These are phyloP conservation scores for Idaea aversata DNA, from an alignment of 2,888 invertebrate genomes.

Conservation along the genomic window DNA sequence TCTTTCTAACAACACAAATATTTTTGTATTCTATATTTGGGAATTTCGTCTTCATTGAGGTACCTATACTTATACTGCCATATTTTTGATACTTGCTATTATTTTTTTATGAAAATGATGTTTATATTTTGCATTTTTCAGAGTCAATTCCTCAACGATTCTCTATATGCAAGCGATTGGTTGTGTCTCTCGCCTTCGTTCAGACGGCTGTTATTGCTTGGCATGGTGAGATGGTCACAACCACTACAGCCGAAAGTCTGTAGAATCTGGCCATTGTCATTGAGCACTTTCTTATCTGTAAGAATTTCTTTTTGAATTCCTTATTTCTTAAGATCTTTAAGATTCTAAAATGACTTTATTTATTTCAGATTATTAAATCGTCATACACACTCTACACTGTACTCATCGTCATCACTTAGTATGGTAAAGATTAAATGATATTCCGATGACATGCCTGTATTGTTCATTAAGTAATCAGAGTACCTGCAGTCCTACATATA, in stretches of 20 bases:
- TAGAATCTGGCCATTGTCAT: conserved; percentile 38
- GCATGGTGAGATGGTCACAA: conserved; percentile 46
- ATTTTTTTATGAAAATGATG: neutral
- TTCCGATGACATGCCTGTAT: too few relatives aligned
- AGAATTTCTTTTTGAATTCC: conserved; percentile 5
- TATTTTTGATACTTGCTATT: too few relatives aligned
- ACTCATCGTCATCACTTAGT: neutral
- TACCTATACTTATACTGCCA: conserved; percentile 15
- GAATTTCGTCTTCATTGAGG: conserved; percentile 43
- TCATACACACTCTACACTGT: neutral
- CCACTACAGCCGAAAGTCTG: conserved; percentile 35
- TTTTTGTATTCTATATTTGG: conserved; percentile 49
- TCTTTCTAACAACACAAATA: conserved; percentile 33
- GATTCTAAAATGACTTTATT: neutral
- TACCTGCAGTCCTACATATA: too few relatives aligned
- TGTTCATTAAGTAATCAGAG: too few relatives aligned
- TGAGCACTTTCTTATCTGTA: conserved; percentile 44
- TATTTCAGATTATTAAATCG: neutral
- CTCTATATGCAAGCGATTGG: conserved; percentile 47
- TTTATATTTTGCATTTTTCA: conserved; percentile 22
- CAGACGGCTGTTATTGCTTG: conserved; percentile 41
- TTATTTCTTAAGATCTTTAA: too few relatives aligned
- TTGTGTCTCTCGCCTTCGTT: conserved; percentile 41
- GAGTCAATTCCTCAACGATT: conserved; percentile 40
- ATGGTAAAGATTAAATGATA: neutral